phyloP scores from a whole-genome alignment of 2,797 vertebrate genomes.

The Periophthalmus magnuspinnatus region DNA sequence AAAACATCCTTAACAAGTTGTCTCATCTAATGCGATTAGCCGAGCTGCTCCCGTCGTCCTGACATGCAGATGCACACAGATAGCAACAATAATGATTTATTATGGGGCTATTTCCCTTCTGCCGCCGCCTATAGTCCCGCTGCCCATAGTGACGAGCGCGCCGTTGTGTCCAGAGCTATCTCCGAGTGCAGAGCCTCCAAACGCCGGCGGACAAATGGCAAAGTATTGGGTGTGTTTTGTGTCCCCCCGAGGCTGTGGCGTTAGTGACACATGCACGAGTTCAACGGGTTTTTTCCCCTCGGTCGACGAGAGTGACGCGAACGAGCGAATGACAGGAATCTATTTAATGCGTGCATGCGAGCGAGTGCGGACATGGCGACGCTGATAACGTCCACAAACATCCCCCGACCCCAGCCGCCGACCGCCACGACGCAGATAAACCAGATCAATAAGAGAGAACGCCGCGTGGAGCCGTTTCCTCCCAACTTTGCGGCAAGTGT shows the following conservation, averaged over 20 bases:
- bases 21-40: slow-evolving; percentile 81
- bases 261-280: slow-evolving; percentile 67
- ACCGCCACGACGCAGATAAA: slow-evolving; percentile 3
- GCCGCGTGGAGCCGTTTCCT: neutral
- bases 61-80: slow-evolving; percentile 76
- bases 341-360: slow-evolving; percentile 26
- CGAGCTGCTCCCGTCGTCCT: slow-evolving; percentile 70
- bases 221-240: slow-evolving; percentile 45
- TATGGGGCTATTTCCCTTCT: slow-evolving; percentile 50
- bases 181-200: slow-evolving; percentile 38
- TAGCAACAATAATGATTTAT: slow-evolving; percentile 63
- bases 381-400: slow-evolving; percentile 21
- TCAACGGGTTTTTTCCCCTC: slow-evolving; percentile 24
- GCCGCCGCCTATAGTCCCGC: slow-evolving; percentile 44
- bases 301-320: slow-evolving; percentile 24
- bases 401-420: slow-evolving; percentile 19
- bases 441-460: slow-evolving; percentile 22
- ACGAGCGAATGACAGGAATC: slow-evolving; percentile 29
- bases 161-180: slow-evolving; percentile 59
- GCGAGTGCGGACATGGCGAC: slow-evolving; percentile 28
- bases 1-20: slow-evolving; percentile 79
- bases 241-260: slow-evolving; percentile 55
- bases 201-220: slow-evolving; percentile 54
- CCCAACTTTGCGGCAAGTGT: slow-evolving; percentile 14
- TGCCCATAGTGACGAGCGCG: slow-evolving; percentile 46